Conservation (phyloP, 1,140 invertebrate species). For the Calosoma granatense region DNA sequence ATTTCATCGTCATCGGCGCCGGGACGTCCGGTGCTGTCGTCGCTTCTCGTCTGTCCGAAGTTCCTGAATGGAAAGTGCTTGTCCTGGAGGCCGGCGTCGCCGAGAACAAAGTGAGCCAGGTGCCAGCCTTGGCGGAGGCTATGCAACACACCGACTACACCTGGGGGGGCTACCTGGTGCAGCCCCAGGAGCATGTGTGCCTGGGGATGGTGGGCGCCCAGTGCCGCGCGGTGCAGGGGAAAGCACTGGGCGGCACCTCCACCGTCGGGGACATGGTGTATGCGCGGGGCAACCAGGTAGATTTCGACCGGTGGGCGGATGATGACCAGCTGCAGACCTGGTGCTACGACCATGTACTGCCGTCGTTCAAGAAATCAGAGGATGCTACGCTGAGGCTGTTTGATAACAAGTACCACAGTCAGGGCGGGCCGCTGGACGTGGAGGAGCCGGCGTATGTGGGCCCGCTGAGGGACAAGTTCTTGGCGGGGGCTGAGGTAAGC, state of each 20-base stretch:
- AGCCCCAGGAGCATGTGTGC: conserved; percentile 55
- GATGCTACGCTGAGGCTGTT: conserved; percentile 51
- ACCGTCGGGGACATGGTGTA: conserved; percentile 86
- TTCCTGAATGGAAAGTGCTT: conserved; percentile 54
- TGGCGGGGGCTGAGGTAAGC: too few species aligned
- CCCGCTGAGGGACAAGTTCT: conserved; percentile 48
- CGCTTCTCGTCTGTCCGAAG: conserved; percentile 63
- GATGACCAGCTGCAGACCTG: conserved; percentile 70
- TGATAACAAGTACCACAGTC: conserved; percentile 43
- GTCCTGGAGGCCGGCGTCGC: conserved; percentile 57
- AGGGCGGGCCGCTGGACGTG: conserved; percentile 34
- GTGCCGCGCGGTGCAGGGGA: conserved; percentile 50
- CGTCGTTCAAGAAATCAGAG: conserved; percentile 73
- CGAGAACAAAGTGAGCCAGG: conserved; percentile 60
- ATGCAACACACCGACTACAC: conserved; percentile 62
- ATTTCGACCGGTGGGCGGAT: conserved; percentile 54
- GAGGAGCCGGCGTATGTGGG: conserved; percentile 46
- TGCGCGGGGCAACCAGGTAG: conserved; percentile 60
- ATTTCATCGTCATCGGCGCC: conserved; percentile 31
- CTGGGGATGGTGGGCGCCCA: conserved; percentile 42
- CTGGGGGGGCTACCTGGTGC: conserved; percentile 70
- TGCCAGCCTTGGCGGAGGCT: conserved; percentile 57
- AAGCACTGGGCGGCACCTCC: conserved; percentile 60
- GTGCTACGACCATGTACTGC: conserved; percentile 68
- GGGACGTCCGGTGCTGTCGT: conserved; percentile 44